Evolutionary conservation across 1,140 invertebrate genomes (phyloP), one percentile per base, ranked within the genome.

Genomic region (Zelostemma sp.): DNA sequence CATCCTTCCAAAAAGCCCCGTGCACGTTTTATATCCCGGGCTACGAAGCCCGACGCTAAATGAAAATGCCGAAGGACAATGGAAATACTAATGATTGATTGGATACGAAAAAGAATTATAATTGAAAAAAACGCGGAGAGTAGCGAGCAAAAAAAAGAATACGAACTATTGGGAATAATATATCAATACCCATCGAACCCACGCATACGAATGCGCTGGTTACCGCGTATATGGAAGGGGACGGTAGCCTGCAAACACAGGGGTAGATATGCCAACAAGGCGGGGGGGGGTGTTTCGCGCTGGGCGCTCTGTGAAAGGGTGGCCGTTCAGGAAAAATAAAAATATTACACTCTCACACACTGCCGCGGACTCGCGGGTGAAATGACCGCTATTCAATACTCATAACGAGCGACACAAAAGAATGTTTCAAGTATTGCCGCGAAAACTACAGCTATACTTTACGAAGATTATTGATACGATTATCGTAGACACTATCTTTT

Each of bases 61-160:
- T 85, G 84, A 85, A 85, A 85, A 85, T 85, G 83, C 82, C 83
- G 83, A 84, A 85, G 82, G 80, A 85, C 84, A 85, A 85, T 85
- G 83, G 84, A 84, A 85, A 85, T 85, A 85, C 83, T 85, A 85
- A 85, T 85, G 84, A 85, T 85, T 85, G 84, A 85, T 85, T 85
- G 84, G 83, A 85, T 84, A 85, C 84, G 83, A 85, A 85, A 85
- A 85, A 85, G 84, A 85, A 85, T 85, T 85, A 85, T 85, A 85
- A 85, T 85, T 85, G 84, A 85, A 85, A 85, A 84, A 85, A 85
- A 85, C 82, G 79, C 78, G 74, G 73, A 80, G 77, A 51, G 67
- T 68, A 60, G 68, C 57, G 64, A 65, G 59, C 47, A 60, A 78
- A 78, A 71, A 77, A 76, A 74, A 76, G 76, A 73, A 68, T 63